phyloP scores from a whole-genome alignment of 2,888 invertebrate genomes.

The Andrena bucephala region DNA sequence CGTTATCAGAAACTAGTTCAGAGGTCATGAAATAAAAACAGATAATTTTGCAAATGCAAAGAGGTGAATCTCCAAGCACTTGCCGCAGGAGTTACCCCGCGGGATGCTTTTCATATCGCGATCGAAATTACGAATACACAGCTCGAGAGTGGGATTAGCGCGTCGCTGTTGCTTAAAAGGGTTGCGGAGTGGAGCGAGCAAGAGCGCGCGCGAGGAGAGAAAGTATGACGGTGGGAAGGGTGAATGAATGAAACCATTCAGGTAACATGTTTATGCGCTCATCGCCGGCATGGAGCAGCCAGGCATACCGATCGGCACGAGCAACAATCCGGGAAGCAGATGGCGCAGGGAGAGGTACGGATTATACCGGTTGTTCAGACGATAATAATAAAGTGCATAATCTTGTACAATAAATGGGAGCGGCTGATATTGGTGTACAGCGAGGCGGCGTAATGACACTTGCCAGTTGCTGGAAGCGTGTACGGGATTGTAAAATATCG shows the following conservation, averaged over 20 bases:
- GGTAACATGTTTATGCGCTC: conserved; percentile 75
- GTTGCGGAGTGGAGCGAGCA: conserved; percentile 28
- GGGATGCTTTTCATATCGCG: conserved; percentile 35
- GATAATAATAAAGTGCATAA: conserved; percentile 72
- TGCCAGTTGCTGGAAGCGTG: conserved; percentile 36
- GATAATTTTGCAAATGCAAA: conserved; percentile 11
- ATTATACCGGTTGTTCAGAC: conserved; percentile 62
- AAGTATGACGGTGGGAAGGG: conserved; percentile 27
- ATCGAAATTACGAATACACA: conserved; percentile 46
- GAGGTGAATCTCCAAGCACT: not conserved
- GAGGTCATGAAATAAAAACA: too few relatives aligned
- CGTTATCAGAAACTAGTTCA: too few relatives aligned
- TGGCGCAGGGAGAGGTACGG: conserved; percentile 56
- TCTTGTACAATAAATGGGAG: conserved; percentile 66
- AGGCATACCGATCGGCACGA: conserved; percentile 62
- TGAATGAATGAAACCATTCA: conserved; percentile 78
- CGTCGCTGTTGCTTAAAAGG: not conserved
- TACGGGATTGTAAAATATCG: conserved; percentile 46
- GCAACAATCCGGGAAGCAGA: conserved; percentile 69
- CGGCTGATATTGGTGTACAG: conserved; percentile 42
- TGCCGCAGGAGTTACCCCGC: not conserved
- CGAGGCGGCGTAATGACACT: conserved; percentile 48
- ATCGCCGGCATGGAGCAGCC: conserved; percentile 61
- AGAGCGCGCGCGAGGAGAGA: conserved; percentile 29
- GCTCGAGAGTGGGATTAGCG: not conserved